phyloP scores from a whole-genome alignment of 1,140 invertebrate species.

The Chironomus tepperi region DNA sequence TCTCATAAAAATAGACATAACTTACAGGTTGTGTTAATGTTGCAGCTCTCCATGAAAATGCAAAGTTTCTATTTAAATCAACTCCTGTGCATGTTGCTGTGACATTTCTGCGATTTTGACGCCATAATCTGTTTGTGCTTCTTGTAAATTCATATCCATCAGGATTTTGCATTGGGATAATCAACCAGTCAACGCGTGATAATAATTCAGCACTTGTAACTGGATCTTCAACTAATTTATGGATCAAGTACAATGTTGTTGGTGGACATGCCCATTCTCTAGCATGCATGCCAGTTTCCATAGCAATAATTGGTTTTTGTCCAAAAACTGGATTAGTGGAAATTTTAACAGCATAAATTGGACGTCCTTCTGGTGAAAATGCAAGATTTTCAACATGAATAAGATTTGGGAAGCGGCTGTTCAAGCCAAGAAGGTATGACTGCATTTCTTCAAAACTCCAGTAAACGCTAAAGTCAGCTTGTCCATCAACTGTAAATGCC shows the following conservation, averaged over 20 bases:
- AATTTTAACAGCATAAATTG: background rate
- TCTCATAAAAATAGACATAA: no score
- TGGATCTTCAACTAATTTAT: slow-evolving; percentile 44
- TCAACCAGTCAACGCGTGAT: slow-evolving; percentile 56
- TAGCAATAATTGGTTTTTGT: slow-evolving; percentile 40
- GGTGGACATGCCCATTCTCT: slow-evolving; percentile 63
- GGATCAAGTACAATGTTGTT: slow-evolving; percentile 50
- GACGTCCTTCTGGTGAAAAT: background rate
- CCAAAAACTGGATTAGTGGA: background rate
- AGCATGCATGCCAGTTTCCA: slow-evolving; percentile 47
- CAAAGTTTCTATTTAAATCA: slow-evolving; percentile 47
- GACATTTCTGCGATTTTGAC: background rate
- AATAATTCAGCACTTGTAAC: slow-evolving; percentile 41
- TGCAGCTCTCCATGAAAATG: slow-evolving; percentile 43
- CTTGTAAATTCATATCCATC: background rate
- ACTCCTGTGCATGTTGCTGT: slow-evolving; percentile 32
- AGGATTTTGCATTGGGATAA: slow-evolving; percentile 55
- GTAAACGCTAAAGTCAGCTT: background rate
- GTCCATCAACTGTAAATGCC: background rate
- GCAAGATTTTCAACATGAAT: background rate
- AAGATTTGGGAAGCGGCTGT: background rate
- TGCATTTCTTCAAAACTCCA: background rate
- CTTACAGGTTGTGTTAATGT: slow-evolving; percentile 40
- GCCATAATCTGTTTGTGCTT: background rate
- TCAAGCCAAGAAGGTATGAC: background rate